Conservation (phyloP, 2,888 invertebrate species). For the Metallyticus violacea region DNA sequence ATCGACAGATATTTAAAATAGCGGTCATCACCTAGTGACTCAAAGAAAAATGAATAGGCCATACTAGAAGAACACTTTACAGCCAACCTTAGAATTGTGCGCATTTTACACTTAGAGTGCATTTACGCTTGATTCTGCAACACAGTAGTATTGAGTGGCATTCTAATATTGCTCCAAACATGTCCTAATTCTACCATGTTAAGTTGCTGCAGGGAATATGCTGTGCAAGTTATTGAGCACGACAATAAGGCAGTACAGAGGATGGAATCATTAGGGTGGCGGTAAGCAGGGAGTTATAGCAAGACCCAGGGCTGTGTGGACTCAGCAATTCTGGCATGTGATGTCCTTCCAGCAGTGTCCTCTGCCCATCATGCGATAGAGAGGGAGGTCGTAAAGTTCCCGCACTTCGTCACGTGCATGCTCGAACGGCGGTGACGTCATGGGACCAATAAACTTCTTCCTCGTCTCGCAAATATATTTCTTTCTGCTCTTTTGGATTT, state of each 20-base stretch:
- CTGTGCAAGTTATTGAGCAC: too few relatives aligned
- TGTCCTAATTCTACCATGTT: too few relatives aligned
- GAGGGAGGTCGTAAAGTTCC: not conserved
- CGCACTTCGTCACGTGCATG: not conserved
- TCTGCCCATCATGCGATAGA: not conserved
- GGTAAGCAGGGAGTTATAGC: not conserved
- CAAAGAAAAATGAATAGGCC: too few relatives aligned
- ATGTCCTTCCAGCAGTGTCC: not conserved
- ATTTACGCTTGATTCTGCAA: too few relatives aligned
- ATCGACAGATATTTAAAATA: too few relatives aligned
- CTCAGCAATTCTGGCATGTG: not conserved
- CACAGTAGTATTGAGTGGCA: too few relatives aligned
- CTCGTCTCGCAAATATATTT: slow-evolving; percentile 3
- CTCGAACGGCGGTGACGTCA: not conserved
- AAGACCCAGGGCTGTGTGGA: not conserved
- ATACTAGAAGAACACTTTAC: too few relatives aligned
- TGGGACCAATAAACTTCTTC: slow-evolving; percentile 11
- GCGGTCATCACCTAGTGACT: too few relatives aligned
- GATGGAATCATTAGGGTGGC: not conserved
- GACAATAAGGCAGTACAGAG: not conserved
- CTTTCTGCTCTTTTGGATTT: not conserved
- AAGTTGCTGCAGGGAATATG: not conserved
- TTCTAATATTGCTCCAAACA: too few relatives aligned
- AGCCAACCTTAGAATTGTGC: too few relatives aligned
- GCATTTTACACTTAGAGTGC: too few relatives aligned